Evolutionary conservation across 2,888 invertebrate genomes (phyloP), one percentile per base, ranked within the genome.

Genomic region (Oligia latruncula): DNA sequence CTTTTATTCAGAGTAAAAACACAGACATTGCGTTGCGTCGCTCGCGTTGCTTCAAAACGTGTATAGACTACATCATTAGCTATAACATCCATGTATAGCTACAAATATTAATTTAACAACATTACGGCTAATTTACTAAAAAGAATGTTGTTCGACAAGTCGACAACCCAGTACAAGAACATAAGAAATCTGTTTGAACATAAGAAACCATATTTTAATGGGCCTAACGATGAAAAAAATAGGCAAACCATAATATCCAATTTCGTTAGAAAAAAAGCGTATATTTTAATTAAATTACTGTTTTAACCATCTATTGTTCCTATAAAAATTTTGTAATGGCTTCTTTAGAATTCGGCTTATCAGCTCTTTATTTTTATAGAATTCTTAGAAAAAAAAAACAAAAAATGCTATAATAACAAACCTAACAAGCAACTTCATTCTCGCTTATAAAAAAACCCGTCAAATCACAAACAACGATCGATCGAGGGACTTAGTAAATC

Each of bases 401-500:
- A 65, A 67, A 74, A 75, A 49, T 71, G 71, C 58, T 72, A 52
- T 71, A 77, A 52, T 71, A 77, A 83, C 83, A 78, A 82, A 77
- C 77, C 85, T 74, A 82, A 75, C 89, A 85, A 90, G 87, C 83
- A 76, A 90, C 83, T 85, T 88, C 77, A 90, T 89, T 90, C 85
- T 87, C 83, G 80, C 82, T 75, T 83, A 77, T 83, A 82, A 74
- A 91, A 91, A 91, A 91, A 93, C 92, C 91, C 91, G 93, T 95
- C 94, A 95, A 95, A 94, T 95, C 94, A 95, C 93, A 92, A 93
- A 92, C 88, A 90, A 83, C 90, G 90, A 96, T 96, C 93, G 95
- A 96, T 96, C 93, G 93, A 84, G 86, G 87, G 91, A 91, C 92
- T 89, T 92, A 93, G 92, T 95, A 95, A 96, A 96, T 96, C 95